Conservation (phyloP, 1,140 invertebrate species). For the Rhagoletis zephyria region DNA sequence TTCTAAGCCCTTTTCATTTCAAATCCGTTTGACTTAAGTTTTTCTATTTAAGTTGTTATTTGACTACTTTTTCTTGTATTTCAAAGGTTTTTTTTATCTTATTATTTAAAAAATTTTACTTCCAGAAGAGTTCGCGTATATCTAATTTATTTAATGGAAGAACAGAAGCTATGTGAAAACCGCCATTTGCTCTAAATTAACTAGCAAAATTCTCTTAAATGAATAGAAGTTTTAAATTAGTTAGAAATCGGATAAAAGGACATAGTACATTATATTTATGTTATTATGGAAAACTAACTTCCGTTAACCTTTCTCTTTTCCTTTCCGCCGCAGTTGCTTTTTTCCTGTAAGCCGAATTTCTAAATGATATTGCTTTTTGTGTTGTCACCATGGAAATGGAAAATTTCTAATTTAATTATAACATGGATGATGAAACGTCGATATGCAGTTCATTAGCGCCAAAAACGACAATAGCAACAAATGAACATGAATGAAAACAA, state of each 20-base stretch:
- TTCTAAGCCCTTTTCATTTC: not conserved
- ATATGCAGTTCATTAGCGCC: conserved; percentile 17
- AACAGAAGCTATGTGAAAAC: no score
- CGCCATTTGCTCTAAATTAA: no score
- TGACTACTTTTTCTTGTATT: not conserved
- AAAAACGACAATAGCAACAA: not conserved
- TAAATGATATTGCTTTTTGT: not conserved
- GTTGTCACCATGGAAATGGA: not conserved
- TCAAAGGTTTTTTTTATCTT: not conserved
- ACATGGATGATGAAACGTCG: not conserved
- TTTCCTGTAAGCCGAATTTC: not conserved
- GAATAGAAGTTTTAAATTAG: not conserved
- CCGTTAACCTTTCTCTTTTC: not conserved
- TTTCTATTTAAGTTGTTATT: not conserved
- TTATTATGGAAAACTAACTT: not conserved
- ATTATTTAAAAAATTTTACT: no score
- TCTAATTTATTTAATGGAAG: no score
- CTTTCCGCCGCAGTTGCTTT: not conserved
- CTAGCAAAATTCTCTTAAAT: no score
- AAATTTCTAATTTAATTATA: conserved; percentile 24
- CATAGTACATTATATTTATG: not conserved
- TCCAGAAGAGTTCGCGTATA: no score
- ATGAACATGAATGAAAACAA: not conserved
- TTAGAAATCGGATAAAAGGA: not conserved
- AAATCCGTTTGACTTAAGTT: not conserved